Conservation (phyloP, 2,113 vertebrate species). For the Setophaga coronata region DNA sequence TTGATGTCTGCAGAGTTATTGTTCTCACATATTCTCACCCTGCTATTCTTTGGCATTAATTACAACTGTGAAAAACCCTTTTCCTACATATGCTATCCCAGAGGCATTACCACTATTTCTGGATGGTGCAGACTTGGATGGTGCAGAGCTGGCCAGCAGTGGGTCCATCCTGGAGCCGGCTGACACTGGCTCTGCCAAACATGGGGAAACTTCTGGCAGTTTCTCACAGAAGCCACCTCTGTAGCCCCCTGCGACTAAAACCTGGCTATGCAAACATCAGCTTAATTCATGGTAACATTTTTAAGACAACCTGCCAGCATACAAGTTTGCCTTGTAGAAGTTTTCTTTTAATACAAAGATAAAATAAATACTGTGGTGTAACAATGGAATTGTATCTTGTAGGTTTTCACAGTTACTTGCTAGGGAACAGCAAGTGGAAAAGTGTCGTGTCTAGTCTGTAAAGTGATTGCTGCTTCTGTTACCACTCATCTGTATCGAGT, state of each 20-base stretch:
- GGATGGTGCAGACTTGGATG: not conserved
- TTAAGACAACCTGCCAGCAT: not conserved
- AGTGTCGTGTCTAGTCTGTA: not conserved
- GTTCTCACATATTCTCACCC: not conserved
- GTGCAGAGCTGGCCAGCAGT: not conserved
- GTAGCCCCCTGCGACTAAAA: not conserved
- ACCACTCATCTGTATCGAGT: not conserved
- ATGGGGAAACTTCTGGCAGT: not conserved
- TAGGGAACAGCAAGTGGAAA: not conserved
- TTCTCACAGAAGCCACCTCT: not conserved
- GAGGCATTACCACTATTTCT: not conserved
- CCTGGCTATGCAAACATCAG: accelerated
- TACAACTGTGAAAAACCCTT: not conserved
- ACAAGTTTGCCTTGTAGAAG: not conserved
- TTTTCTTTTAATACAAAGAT: not conserved
- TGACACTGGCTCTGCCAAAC: not conserved
- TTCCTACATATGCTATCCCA: not conserved
- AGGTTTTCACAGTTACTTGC: not conserved
- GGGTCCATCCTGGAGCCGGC: not conserved
- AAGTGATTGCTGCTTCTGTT: not conserved
- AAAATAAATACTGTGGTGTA: not conserved
- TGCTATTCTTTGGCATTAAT: not conserved
- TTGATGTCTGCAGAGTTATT: not conserved
- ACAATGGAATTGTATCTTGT: not conserved
- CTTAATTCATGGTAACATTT: not conserved